phyloP scores from a whole-genome alignment of 1,140 invertebrate species.

The Bathynomus jamesi region DNA sequence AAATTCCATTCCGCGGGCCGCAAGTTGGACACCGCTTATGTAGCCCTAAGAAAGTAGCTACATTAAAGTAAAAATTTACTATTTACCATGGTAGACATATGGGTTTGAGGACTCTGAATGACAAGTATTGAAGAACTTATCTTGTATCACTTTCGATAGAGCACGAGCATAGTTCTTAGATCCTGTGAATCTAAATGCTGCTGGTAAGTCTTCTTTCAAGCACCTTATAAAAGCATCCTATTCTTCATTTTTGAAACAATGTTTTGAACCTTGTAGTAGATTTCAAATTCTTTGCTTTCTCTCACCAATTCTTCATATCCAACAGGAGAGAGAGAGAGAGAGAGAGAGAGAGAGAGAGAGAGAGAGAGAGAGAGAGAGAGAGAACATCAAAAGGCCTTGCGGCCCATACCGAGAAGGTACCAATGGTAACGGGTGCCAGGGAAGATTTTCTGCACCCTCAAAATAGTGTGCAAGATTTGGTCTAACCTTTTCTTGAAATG shows the following conservation, averaged over 20 bases:
- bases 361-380: slow-evolving; percentile 5
- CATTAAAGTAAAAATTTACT: background rate
- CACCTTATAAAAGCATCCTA: slow-evolving; percentile 70
- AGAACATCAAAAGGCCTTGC: too few species aligned
- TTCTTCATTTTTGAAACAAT: slow-evolving; percentile 72
- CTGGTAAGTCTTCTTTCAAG: slow-evolving; percentile 71
- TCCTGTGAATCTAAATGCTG: slow-evolving; percentile 82
- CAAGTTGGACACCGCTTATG: too few species aligned
- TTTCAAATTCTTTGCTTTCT: slow-evolving; percentile 74
- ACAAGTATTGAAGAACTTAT: slow-evolving; percentile 60
- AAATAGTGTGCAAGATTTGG: too few species aligned
- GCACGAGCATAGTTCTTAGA: slow-evolving; percentile 67
- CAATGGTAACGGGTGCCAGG: too few species aligned
- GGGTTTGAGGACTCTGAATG: background rate
- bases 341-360: slow-evolving; percentile 13
- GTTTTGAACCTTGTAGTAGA: slow-evolving; percentile 75
- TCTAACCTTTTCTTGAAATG: too few species aligned
- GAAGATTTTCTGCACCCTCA: too few species aligned
- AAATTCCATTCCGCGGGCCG: too few species aligned
- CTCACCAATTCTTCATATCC: slow-evolving; percentile 68
- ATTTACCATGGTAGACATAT: background rate
- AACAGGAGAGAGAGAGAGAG: too few species aligned
- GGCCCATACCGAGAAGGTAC: too few species aligned
- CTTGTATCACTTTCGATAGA: slow-evolving; percentile 71
- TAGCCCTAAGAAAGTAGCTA: background rate